Evolutionary conservation across 2,797 vertebrate species (phyloP).

Genomic region (Emys orbicularis): DNA sequence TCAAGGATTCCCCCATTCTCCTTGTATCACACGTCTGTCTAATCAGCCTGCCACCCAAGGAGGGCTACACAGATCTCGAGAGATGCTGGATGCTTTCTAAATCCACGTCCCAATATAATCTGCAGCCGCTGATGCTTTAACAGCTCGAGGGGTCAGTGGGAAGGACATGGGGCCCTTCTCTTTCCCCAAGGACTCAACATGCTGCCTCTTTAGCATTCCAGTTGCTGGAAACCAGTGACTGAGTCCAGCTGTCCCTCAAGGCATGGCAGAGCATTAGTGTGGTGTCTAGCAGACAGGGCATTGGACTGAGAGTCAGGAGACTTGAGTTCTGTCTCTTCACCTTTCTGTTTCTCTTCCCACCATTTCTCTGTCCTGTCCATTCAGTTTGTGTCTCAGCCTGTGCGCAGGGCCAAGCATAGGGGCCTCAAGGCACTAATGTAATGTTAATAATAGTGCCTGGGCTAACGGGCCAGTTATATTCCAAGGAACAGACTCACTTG

Average conservation of each 20-base stretch:
- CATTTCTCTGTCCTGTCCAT: neutral
- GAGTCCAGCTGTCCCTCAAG: neutral
- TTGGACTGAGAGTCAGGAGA: neutral
- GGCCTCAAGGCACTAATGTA: neutral
- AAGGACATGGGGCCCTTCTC: neutral
- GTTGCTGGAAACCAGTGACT: fast-evolving
- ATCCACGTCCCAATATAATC: neutral
- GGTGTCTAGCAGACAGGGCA: neutral
- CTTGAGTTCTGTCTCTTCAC: neutral
- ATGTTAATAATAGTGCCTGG: neutral
- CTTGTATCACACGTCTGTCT: neutral
- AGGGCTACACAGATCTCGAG: neutral
- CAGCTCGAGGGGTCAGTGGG: neutral
- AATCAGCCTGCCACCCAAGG: neutral
- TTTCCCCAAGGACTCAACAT: neutral
- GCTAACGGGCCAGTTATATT: neutral
- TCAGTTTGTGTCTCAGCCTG: neutral
- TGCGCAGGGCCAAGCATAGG: neutral
- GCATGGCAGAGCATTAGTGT: fast-evolving
- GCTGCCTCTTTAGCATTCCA: neutral
- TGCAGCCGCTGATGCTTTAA: neutral
- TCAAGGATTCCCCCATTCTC: neutral
- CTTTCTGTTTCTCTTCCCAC: neutral
- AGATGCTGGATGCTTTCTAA: neutral
- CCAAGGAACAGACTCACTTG: neutral